These are phyloP conservation scores for Dicrostonyx torquatus DNA, from an alignment of 2,797 vertebrate genomes.

Conservation along the genomic window DNA sequence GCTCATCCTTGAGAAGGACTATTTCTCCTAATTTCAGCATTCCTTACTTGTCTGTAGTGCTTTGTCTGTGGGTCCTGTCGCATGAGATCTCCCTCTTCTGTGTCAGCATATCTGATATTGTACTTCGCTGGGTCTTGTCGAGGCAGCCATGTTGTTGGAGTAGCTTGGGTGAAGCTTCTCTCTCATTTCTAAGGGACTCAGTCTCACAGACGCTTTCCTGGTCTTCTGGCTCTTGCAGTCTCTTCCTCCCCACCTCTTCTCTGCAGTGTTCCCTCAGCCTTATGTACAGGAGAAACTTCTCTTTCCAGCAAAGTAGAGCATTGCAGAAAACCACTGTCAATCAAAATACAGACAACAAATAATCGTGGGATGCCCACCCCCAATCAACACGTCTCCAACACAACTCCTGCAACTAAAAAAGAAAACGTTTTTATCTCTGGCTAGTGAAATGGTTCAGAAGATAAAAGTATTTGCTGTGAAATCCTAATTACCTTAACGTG, in stretches of 20 bases:
- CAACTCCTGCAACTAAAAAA: neutral
- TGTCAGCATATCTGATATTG: too few species aligned
- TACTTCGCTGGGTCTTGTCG: neutral
- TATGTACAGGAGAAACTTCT: neutral
- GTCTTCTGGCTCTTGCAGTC: neutral
- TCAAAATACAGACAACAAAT: neutral
- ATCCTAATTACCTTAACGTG: neutral
- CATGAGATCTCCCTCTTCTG: neutral
- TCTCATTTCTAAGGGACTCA: neutral
- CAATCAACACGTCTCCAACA: neutral
- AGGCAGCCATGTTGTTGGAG: neutral
- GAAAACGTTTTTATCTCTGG: neutral
- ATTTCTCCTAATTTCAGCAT: neutral
- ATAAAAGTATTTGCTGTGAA: neutral
- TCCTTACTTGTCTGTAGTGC: too few species aligned
- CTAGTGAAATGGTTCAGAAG: neutral
- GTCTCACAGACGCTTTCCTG: neutral
- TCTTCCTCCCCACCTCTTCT: neutral
- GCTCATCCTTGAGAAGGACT: neutral
- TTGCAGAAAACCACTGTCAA: neutral
- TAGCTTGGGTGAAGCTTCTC: neutral
- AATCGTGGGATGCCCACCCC: neutral
- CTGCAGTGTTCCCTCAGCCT: neutral
- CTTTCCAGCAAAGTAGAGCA: neutral
- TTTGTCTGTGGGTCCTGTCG: neutral